These are phyloP conservation scores for Capromys pilorides DNA, from an alignment of 2,797 vertebrate genomes.

Conservation along the genomic window DNA sequence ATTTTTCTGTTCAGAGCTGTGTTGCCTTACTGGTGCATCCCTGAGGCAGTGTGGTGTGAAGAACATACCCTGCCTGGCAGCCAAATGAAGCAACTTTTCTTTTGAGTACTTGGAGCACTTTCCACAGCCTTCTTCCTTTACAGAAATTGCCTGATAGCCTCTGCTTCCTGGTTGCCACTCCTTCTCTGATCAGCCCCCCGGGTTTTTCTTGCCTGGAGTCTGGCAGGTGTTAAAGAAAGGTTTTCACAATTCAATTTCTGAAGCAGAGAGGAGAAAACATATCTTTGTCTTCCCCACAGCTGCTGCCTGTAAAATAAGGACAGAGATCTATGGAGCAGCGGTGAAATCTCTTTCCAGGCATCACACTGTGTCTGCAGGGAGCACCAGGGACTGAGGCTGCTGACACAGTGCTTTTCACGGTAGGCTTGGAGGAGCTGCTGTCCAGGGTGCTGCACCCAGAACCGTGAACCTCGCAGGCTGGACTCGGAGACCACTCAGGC, in stretches of 20 bases:
- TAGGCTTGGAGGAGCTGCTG: neutral
- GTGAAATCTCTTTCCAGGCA: neutral
- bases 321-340: neutral
- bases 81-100: accelerated
- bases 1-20: slow-evolving; percentile 13
- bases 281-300: neutral
- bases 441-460: neutral
- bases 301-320: neutral
- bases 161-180: neutral
- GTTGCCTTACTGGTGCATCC: neutral
- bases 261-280: neutral
- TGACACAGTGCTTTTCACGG: neutral
- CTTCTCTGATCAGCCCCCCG: neutral
- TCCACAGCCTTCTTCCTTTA: accelerated
- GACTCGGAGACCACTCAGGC: neutral
- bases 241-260: neutral
- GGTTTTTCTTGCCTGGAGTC: neutral
- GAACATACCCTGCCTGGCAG: neutral
- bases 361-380: accelerated
- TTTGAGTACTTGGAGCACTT: accelerated
- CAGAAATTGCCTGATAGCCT: neutral
- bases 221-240: neutral
- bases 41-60: neutral
- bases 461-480: neutral
- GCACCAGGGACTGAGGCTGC: accelerated